Base-by-base conservation (phyloP, 2,113 vertebrate genomes). In the Chaetodon auriga region DNA sequence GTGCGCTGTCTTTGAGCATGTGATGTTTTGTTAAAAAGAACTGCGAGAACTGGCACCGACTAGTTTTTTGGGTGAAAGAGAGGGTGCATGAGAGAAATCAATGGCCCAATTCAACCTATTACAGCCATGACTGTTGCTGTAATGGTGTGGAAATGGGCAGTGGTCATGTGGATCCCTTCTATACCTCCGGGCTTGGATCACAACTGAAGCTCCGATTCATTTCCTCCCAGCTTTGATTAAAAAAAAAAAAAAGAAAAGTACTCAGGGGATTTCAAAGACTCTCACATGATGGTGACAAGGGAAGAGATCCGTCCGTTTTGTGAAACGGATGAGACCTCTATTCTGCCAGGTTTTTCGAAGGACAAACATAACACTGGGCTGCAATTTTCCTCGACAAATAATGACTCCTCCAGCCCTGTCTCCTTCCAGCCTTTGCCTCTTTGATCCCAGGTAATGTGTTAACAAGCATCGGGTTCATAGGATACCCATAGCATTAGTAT, bases 391-490 rank as follows among this genome's bases (percentile, higher is more conserved):
- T 88, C 79, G 35, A 87, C 89, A 90, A 93, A 93, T 91, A 92
- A 89, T 86, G 87, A 79, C 75, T 89, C 76, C 82, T 84, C 80
- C 53, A 41, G 58, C 45, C 88, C 51, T 85, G 77, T 83, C 75
- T 78, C 51, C 82, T 72, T 80, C 55, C 58, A 85, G 71, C 80
- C 75, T 55, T 75, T 80, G 82, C 85, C 54, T 87, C 83, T 92
- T 93, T 94, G 94, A 95, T 94, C 92, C 89, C 81, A 89, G 90
- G 90, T 93, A 92, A 94, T 89, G 91, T 90, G 91, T 86, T 95
- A 94, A 95, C 93, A 91, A 91, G 94, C 90, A 84, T 63, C 79
- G 68, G 86, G 81, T 91, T 83, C 83, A 75, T 70, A 72, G 78
- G 92, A 90, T 89, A 92, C 87, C 84, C 82, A 90, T 84, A 89